These are phyloP conservation scores for Pseudochromis fuscus DNA, from an alignment of 2,797 vertebrate genomes.

Conservation along the genomic window DNA sequence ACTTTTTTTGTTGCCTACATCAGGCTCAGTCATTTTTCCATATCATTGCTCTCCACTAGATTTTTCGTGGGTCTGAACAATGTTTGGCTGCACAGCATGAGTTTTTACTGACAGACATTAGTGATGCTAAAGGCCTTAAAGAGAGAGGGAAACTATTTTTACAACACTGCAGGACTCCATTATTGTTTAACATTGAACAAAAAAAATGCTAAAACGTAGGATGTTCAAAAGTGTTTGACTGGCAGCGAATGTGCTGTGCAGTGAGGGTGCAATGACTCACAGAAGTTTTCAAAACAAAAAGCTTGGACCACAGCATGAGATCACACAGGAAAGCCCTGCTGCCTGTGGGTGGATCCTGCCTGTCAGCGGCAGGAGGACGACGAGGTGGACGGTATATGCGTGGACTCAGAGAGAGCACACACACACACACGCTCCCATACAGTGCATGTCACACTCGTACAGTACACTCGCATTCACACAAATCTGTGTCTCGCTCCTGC, in stretches of 20 bases:
- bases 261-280: conserved; percentile 50
- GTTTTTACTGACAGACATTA: neutral
- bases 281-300: conserved; percentile 38
- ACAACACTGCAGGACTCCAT: neutral
- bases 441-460: conserved; percentile 38
- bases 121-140: neutral
- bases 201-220: conserved; percentile 35
- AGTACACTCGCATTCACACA: conserved; percentile 36
- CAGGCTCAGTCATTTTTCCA: too few species aligned
- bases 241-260: conserved; percentile 39
- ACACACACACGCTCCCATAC: conserved; percentile 35
- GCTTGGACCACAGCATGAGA: conserved; percentile 34
- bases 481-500: conserved; percentile 15
- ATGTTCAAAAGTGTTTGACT: conserved; percentile 33
- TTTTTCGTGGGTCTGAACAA: neutral
- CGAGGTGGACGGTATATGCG: conserved; percentile 37
- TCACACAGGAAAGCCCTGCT: conserved; percentile 56
- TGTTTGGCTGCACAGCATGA: too few species aligned
- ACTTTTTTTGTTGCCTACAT: too few species aligned
- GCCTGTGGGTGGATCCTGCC: conserved; percentile 52
- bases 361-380: conserved; percentile 42
- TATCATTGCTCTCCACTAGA: neutral
- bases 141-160: neutral
- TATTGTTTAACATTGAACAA: neutral
- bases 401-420: conserved; percentile 60